Evolutionary conservation across 37 sponge, comb jelly and placozoan species (phyloP).

Genomic region (Spongia lamella): DNA sequence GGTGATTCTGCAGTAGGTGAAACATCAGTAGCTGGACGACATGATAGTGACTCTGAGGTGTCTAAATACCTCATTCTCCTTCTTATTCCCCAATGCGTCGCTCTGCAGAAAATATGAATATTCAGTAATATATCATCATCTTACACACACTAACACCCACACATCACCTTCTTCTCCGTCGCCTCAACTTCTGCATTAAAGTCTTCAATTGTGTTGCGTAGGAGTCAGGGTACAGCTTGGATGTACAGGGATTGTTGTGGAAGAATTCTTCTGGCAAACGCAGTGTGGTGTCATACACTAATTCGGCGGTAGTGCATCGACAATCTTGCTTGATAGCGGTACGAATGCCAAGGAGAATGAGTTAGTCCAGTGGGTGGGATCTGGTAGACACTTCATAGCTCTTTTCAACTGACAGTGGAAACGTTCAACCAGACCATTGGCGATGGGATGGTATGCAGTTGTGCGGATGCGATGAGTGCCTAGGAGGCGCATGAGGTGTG

Average conservation of each 20-base stretch:
- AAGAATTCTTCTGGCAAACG: slow-evolving; percentile 27
- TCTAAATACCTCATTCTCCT: too few relatives aligned
- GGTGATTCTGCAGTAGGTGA: too few relatives aligned
- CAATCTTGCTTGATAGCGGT: slow-evolving; percentile 14
- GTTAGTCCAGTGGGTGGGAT: slow-evolving; percentile 20
- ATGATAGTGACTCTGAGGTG: too few relatives aligned
- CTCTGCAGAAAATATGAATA: too few relatives aligned
- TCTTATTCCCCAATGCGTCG: too few relatives aligned
- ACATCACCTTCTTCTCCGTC: too few relatives aligned
- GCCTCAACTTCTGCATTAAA: slow-evolving; percentile 9
- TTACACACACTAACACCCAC: too few relatives aligned
- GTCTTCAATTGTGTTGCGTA: slow-evolving; percentile 15
- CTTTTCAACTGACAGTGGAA: slow-evolving; percentile 54
- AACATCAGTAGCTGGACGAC: too few relatives aligned
- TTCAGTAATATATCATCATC: too few relatives aligned
- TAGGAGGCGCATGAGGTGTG: slow-evolving; percentile 23
- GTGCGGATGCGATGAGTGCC: slow-evolving; percentile 48
- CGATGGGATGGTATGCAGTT: slow-evolving; percentile 58
- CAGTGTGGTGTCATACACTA: slow-evolving; percentile 35
- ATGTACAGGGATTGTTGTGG: neutral
- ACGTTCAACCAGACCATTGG: slow-evolving; percentile 64
- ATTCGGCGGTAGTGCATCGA: slow-evolving; percentile 21
- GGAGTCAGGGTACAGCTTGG: neutral
- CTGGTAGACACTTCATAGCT: slow-evolving; percentile 12
- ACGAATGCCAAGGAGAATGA: slow-evolving; percentile 37